Conservation (phyloP, 2,888 invertebrate genomes). For the Ptychoptera contaminata region DNA sequence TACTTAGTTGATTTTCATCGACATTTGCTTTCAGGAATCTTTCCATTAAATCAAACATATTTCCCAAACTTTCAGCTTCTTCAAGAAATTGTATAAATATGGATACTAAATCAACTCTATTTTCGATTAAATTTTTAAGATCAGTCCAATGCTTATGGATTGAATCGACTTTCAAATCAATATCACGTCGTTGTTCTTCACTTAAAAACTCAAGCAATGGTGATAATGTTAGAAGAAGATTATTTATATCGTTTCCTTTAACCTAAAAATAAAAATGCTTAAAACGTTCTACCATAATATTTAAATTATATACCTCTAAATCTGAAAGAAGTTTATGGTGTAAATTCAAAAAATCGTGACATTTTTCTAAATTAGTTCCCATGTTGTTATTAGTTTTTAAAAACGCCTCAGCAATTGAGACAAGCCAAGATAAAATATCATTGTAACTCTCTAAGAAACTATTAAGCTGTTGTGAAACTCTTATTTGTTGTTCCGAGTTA, state of each 20-base stretch:
- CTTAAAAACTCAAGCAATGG: constrained; percentile 46
- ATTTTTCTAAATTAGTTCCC: constrained; percentile 49
- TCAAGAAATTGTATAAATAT: constrained; percentile 57
- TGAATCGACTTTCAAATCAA: constrained; percentile 44
- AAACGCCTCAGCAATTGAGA: constrained; percentile 55
- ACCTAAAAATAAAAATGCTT: constrained; percentile 29
- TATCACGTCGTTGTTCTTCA: constrained; percentile 43
- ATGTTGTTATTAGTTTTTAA: constrained; percentile 56
- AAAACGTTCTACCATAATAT: constrained; percentile 13
- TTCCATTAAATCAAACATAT: constrained; percentile 49
- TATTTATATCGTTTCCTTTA: constrained; percentile 50
- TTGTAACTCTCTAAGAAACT: constrained; percentile 53
- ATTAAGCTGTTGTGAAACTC: constrained; percentile 49
- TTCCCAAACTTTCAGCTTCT: constrained; percentile 46
- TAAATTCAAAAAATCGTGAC: constrained; percentile 54
- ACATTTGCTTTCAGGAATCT: constrained; percentile 36
- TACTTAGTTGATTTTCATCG: constrained; percentile 39
- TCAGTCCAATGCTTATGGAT: constrained; percentile 47
- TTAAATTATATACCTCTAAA: constrained; percentile 36
- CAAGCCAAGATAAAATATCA: constrained; percentile 56
- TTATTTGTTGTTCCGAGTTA: constrained; percentile 50
- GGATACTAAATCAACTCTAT: constrained; percentile 47
- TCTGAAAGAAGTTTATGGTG: constrained; percentile 59
- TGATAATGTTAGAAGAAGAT: constrained; percentile 43
- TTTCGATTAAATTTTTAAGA: constrained; percentile 40